These are phyloP conservation scores for Neodontobutis hainanensis DNA, from an alignment of 2,113 vertebrate genomes.

Conservation along the genomic window DNA sequence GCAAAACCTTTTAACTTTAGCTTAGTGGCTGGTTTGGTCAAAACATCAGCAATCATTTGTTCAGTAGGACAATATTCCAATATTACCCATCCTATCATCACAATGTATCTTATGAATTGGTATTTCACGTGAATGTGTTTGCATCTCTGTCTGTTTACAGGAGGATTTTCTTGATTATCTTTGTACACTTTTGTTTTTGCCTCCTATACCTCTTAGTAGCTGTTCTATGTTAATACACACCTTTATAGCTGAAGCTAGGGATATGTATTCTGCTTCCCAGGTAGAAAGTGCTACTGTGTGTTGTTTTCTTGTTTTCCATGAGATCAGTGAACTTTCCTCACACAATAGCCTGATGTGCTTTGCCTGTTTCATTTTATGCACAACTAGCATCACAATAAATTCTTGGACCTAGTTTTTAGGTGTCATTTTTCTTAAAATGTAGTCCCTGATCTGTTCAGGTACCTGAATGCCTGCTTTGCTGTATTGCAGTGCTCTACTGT, in stretches of 20 bases:
- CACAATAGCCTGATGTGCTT: slow-evolving; percentile 13
- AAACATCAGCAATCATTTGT: no score
- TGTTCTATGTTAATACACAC: background rate
- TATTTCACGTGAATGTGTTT: no score
- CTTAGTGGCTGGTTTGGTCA: no score
- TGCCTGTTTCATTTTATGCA: no score
- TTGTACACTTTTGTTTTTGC: background rate
- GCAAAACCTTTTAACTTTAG: no score
- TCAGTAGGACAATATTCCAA: no score
- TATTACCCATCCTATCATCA: no score
- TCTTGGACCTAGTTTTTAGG: no score
- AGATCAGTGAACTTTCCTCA: background rate
- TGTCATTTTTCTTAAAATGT: no score
- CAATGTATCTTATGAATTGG: slow-evolving; percentile 2
- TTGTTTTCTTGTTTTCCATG: slow-evolving; percentile 18
- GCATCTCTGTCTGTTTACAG: slow-evolving; percentile 17
- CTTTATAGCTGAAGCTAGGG: slow-evolving; percentile 8
- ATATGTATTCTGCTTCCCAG: slow-evolving; percentile 13
- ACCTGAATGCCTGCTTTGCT: slow-evolving; percentile 2
- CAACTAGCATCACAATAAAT: no score
- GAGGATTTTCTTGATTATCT: slow-evolving; percentile 19
- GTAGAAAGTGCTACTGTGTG: background rate
- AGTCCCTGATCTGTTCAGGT: background rate
- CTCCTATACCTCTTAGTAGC: background rate
- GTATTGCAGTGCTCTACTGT: background rate